These are phyloP conservation scores for Troilus luridus DNA, from an alignment of 2,888 invertebrate species.

Conservation along the genomic window DNA sequence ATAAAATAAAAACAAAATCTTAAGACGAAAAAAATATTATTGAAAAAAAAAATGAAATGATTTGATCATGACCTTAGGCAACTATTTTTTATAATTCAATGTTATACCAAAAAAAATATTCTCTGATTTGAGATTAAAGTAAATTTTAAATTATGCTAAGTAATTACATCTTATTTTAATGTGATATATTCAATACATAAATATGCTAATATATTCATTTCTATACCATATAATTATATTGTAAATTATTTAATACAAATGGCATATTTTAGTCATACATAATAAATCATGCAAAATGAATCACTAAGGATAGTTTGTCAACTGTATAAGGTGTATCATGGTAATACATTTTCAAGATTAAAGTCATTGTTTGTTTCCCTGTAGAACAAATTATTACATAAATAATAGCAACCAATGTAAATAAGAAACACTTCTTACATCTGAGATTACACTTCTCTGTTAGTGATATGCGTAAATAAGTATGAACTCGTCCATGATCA, in stretches of 20 bases:
- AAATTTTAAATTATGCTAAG: neutral
- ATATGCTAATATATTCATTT: neutral
- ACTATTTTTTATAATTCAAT: neutral
- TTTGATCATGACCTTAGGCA: neutral
- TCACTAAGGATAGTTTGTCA: too few relatives aligned
- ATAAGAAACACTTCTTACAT: conserved; percentile 79
- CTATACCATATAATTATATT: neutral
- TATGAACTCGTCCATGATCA: conserved; percentile 88
- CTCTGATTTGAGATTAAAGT: neutral
- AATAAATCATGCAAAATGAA: too few relatives aligned
- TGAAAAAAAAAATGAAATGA: neutral
- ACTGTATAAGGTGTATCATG: too few relatives aligned
- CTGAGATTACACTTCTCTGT: conserved; percentile 97
- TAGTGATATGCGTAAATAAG: conserved; percentile 94
- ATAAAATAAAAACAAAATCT: conserved; percentile 51
- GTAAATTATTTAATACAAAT: neutral
- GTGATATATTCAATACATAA: neutral
- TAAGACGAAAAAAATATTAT: neutral
- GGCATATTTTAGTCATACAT: neutral
- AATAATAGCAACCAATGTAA: neutral
- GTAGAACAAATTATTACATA: neutral
- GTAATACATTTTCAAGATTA: too few relatives aligned
- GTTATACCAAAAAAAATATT: neutral
- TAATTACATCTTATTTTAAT: neutral
- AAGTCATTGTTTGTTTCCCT: too few relatives aligned